phyloP scores from a whole-genome alignment of 2,113 vertebrate genomes.

The Ahaetulla prasina region DNA sequence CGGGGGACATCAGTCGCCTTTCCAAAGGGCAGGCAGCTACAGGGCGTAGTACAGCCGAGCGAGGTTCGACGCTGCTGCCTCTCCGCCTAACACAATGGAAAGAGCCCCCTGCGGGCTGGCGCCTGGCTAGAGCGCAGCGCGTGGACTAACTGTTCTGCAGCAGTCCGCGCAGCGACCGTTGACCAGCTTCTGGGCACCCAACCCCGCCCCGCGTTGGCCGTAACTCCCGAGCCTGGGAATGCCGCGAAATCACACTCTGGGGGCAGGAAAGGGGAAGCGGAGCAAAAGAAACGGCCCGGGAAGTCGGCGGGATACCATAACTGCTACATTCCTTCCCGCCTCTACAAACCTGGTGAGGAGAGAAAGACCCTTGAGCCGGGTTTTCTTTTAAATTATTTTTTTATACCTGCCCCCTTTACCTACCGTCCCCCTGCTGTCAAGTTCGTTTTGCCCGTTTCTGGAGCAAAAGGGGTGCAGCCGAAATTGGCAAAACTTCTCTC shows the following conservation, averaged over 20 bases:
- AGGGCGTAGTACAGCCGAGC: neutral
- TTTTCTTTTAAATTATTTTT: neutral
- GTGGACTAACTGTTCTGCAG: neutral
- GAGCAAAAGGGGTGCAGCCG: neutral
- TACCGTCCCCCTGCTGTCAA: neutral
- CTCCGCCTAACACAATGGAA: conserved; percentile 48
- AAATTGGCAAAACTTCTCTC: neutral
- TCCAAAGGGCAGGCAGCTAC: neutral
- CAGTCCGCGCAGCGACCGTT: conserved; percentile 43
- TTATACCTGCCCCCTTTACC: neutral
- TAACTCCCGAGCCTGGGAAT: neutral
- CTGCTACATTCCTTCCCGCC: neutral
- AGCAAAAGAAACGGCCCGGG: neutral
- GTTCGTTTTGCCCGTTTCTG: neutral
- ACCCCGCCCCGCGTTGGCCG: neutral
- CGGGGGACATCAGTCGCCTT: neutral
- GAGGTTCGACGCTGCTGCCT: neutral
- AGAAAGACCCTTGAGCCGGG: neutral
- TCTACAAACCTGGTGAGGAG: neutral
- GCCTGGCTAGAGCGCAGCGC: neutral
- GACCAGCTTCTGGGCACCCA: neutral
- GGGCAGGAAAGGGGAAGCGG: too few relatives aligned
- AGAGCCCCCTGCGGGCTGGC: neutral
- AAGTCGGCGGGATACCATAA: neutral
- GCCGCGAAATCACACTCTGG: neutral